Conservation (phyloP, 2,113 vertebrate genomes). For the Polyodon spathula region DNA sequence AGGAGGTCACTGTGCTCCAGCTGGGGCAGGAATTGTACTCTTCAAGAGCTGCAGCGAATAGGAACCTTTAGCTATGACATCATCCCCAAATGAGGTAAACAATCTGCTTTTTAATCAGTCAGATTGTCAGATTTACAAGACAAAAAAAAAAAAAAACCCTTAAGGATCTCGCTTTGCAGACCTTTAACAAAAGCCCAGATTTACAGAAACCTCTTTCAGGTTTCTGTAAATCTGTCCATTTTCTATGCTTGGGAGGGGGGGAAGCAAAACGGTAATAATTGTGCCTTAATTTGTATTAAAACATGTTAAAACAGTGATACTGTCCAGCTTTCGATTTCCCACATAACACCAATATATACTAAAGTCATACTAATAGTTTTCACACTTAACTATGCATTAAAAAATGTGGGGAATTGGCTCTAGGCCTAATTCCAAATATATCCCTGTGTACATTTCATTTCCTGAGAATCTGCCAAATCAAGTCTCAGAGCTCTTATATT, state of each 20-base stretch:
- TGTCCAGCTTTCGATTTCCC: too few species aligned
- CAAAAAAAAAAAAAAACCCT: conserved; percentile 21
- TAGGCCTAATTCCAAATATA: conserved; percentile 18
- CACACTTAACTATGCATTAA: too few species aligned
- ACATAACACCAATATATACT: too few species aligned
- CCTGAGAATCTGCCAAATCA: conserved; percentile 33
- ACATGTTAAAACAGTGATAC: too few species aligned
- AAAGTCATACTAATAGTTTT: too few species aligned
- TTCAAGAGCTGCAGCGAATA: conserved; percentile 37
- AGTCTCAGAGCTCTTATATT: conserved; percentile 36
- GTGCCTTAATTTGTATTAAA: too few species aligned
- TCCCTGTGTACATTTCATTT: conserved; percentile 30
- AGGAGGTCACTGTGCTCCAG: conserved; percentile 37
- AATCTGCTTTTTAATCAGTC: conserved; percentile 42
- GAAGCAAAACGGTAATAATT: conserved; percentile 5
- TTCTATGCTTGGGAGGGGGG: too few species aligned
- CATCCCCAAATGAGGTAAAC: conserved; percentile 39
- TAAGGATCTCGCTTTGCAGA: conserved; percentile 24
- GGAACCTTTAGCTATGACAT: conserved; percentile 35
- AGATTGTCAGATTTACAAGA: conserved; percentile 24
- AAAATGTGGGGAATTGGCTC: conserved; percentile 21
- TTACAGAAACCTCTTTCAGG: conserved; percentile 17
- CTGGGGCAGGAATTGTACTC: conserved; percentile 29
- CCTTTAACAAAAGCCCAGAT: conserved; percentile 26
- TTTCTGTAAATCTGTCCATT: too few species aligned